These are phyloP conservation scores for Torymus tubicola DNA, from an alignment of 2,888 invertebrate genomes.

Conservation along the genomic window DNA sequence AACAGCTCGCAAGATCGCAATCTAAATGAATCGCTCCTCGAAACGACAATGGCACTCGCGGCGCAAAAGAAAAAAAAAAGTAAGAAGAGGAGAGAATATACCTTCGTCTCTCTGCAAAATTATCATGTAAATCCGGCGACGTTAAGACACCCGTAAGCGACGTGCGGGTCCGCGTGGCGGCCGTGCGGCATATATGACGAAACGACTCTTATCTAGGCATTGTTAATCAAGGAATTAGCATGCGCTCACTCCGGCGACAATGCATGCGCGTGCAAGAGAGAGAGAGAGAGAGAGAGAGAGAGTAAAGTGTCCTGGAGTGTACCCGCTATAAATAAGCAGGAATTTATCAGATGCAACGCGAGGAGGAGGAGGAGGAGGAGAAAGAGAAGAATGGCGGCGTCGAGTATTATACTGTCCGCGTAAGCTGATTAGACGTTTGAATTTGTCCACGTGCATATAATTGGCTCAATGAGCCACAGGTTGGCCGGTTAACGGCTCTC, in stretches of 20 bases:
- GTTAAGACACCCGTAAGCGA: slow-evolving; percentile 63
- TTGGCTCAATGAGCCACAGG: slow-evolving; percentile 69
- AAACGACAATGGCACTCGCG: background rate
- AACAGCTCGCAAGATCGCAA: too few relatives aligned
- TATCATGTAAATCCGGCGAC: slow-evolving; percentile 68
- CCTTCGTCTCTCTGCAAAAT: slow-evolving; percentile 57
- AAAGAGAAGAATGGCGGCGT: slow-evolving; percentile 56
- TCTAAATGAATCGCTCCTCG: background rate
- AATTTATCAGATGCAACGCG: slow-evolving; percentile 73
- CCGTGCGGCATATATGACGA: slow-evolving; percentile 63
- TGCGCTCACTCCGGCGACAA: slow-evolving; percentile 67
- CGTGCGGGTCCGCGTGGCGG: background rate
- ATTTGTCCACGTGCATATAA: slow-evolving; percentile 75
- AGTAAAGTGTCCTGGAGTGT: too few relatives aligned
- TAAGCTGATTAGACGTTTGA: slow-evolving; percentile 75
- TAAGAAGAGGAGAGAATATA: background rate
- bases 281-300: too few relatives aligned
- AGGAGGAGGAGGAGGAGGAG: background rate
- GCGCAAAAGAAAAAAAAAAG: background rate
- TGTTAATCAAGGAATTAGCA: slow-evolving; percentile 74
- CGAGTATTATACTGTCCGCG: slow-evolving; percentile 65
- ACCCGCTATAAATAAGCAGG: slow-evolving; percentile 67
- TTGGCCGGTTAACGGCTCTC: slow-evolving; percentile 65
- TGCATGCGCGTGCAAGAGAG: background rate
- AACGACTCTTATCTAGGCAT: slow-evolving; percentile 66